Evolutionary conservation across 1,140 invertebrate genomes (phyloP).

Genomic region (Meloidogyne chitwoodi): DNA sequence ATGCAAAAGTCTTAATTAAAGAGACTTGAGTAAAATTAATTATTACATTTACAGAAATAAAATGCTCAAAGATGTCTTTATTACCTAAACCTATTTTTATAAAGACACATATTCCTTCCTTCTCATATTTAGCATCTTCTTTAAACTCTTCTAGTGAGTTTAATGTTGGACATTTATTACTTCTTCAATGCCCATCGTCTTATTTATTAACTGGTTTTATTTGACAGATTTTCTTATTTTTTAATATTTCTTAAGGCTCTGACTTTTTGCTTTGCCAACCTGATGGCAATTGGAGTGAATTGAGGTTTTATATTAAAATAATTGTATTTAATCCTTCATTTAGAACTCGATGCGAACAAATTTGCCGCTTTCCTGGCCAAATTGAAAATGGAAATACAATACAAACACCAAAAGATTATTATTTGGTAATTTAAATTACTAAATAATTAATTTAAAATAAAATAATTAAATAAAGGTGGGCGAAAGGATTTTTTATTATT

Average conservation of each 20-base stretch:
- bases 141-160: not conserved
- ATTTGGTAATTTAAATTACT: not conserved
- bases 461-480: slow-evolving; percentile 23
- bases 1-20: slow-evolving; percentile 21
- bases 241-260: not conserved
- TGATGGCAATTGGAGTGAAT: slow-evolving; percentile 33
- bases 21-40: not conserved
- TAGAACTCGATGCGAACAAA: slow-evolving; percentile 29
- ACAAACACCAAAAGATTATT: slow-evolving; percentile 24
- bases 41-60: slow-evolving; percentile 22
- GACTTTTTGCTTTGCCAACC: slow-evolving; percentile 49
- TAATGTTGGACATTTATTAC: slow-evolving; percentile 29
- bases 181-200: slow-evolving; percentile 29
- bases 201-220: slow-evolving; percentile 38
- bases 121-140: not conserved
- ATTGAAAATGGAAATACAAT: slow-evolving; percentile 34
- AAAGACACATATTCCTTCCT: slow-evolving; percentile 6
- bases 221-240: not conserved
- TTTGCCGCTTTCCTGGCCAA: slow-evolving; percentile 38
- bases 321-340: not conserved
- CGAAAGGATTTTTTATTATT: slow-evolving; percentile 43
- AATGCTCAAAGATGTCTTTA: slow-evolving; percentile 18
- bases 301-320: not conserved
- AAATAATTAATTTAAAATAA: not conserved
- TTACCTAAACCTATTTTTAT: slow-evolving; percentile 17